Evolutionary conservation across 1,140 invertebrate species (phyloP), one percentile per base, ranked within the genome.

Genomic region (Sarcophaga bullata): DNA sequence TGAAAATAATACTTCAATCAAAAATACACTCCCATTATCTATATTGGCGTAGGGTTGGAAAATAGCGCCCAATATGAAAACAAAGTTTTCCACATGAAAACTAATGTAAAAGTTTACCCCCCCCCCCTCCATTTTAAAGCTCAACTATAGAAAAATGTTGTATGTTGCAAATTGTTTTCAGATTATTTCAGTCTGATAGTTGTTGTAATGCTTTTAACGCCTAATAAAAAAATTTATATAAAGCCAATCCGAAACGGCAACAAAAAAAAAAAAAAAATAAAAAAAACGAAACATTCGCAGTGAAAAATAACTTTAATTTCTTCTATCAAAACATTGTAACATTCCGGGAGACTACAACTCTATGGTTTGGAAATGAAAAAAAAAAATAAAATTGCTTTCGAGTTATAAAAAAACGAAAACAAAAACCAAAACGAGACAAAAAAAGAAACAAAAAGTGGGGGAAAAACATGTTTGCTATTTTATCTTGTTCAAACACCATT

Each of bases 401-500:
- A 37, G 25, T 37, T 37, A 37, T 4, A 37, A 37, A 37, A 37
- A 37, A 37, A 37, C 25, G 25, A 37, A 37, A 37, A 37, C 25
- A 37, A 37, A 37, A 37, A 37, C 25, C 1, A 37, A n/a, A n/a
- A n/a, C n/a, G 25, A 37, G 4, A 37, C 1, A 37, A 37, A 37
- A 37, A 37, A 37, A 37, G 25, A 37, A 37, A 37, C 25, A 37
- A 37, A 37, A 37, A 37, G 25, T 58, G n/a, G 54, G n/a, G 54
- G 54, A 58, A 58, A 58, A 58, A n/a, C 54, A 58, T n/a, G 54
- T n/a, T 58, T 58, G 25, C 25, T 37, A 37, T 37, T 58, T 58
- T 58, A 58, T 58, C 54, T 58, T 58, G 54, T 58, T 58, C 54
- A 58, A 58, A 58, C 54, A 58, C 54, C 54, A 58, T 58, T 58